Conservation (phyloP, 1,140 invertebrate genomes). For the Caerostris extrusa region DNA sequence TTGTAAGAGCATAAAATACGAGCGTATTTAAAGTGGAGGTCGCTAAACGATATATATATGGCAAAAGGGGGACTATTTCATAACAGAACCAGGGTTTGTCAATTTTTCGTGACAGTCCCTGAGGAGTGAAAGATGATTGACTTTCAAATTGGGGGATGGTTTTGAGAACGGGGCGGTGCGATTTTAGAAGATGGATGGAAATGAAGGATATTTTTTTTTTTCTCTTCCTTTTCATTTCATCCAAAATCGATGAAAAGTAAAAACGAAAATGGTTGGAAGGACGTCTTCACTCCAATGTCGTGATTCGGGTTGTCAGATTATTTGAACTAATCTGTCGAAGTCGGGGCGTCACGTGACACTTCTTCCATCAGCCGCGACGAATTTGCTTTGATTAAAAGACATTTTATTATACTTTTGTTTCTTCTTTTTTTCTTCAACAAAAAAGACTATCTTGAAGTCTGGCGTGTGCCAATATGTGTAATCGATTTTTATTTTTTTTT, state of each 20-base stretch:
- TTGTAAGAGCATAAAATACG: neutral
- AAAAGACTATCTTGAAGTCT: neutral
- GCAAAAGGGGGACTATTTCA: neutral
- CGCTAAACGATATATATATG: conserved; percentile 6
- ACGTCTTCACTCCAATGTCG: conserved; percentile 20
- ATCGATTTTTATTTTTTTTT: neutral
- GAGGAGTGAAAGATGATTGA: conserved; percentile 48
- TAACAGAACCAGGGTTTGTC: neutral
- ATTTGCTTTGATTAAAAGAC: conserved; percentile 40
- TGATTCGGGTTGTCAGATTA: conserved; percentile 41
- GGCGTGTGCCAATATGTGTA: neutral
- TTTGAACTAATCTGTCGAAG: conserved; percentile 42
- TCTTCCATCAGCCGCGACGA: neutral
- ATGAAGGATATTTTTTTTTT: conserved; percentile 32
- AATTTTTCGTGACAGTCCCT: conserved; percentile 52
- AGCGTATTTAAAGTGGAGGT: conserved; percentile 12
- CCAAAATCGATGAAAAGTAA: conserved; percentile 38
- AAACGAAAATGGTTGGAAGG: no score
- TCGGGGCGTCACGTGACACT: neutral
- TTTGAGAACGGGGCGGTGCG: conserved; percentile 18
- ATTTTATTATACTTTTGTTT: neutral
- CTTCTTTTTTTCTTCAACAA: neutral
- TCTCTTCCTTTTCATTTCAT: neutral
- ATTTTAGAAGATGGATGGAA: conserved; percentile 56
- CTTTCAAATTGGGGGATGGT: conserved; percentile 39